Base-by-base conservation (phyloP, 2,113 vertebrate genomes). In the Neolamprologus brichardi region DNA sequence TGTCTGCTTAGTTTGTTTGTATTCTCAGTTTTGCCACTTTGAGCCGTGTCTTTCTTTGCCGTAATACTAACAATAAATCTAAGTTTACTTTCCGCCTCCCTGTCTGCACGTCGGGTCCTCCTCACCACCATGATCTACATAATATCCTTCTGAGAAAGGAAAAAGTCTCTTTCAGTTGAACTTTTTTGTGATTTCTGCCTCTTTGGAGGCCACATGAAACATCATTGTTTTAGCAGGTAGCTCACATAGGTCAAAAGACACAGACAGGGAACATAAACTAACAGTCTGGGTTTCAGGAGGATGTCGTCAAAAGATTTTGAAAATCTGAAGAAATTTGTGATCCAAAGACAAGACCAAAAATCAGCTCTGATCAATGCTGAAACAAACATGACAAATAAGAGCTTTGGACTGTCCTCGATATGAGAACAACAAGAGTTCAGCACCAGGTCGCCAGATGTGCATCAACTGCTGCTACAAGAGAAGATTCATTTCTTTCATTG, bases 41-140 rank as follows among this genome's bases (percentile, higher is more conserved):
- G 12, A 25, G 2, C 53, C 2, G 12, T 56, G 53, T 56, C 23
- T 56, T 0, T 56, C 53, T 56, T 56, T 54, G 20, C 53, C 0
- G 3, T 53, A 53, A 12, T 53, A 53, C 13, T 28, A 28, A 0
- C 23, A 58, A 15, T 58, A 58, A 58, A 58, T 58, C 3, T 28
- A 58, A 15, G 54, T 58, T 58, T 58, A 0, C 54, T 58, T 58
- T 58, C 13, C 0, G 0, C 23, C 54, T 58, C 13, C 1, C 0
- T 58, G 54, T 1, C 54, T 30, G 14, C 14, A 58, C 2, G 4
- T 30, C 1, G 3, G 54, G 13, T 58, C 7, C 14, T 30, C 1
- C 54, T 58, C 2, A 0, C 54, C 54, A 30, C 54, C 25, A 30
- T 6, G 0, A 60, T 60, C 56, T 32, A 6, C 56, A n/a, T n/a